Conservation (phyloP, 2,797 vertebrate genomes). For the Morus bassanus region DNA sequence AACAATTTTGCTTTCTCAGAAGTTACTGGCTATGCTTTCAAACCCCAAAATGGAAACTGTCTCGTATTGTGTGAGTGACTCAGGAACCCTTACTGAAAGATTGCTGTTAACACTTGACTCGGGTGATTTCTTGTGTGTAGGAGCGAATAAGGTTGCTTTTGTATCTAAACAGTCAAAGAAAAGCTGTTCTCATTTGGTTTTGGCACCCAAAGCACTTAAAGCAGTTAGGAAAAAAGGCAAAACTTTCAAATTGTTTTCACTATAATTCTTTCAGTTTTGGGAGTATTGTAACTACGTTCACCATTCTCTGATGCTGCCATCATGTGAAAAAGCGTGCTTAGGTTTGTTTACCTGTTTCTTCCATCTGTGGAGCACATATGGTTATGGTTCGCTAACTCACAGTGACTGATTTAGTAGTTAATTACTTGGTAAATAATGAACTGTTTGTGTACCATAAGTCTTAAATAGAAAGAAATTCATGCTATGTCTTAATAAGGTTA, state of each 20-base stretch:
- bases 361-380: not conserved
- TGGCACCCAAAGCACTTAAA: not conserved
- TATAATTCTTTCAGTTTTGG: not conserved
- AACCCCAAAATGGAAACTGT: not conserved
- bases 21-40: not conserved
- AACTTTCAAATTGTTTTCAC: not conserved
- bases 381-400: not conserved
- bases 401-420: not conserved
- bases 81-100: not conserved
- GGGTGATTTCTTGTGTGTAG: not conserved
- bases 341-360: not conserved
- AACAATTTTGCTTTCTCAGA: not conserved
- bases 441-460: not conserved
- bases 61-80: not conserved
- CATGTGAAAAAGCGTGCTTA: rapidly evolving
- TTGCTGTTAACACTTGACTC: not conserved
- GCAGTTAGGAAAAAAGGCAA: not conserved
- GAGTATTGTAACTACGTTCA: rapidly evolving
- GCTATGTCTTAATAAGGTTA: not conserved
- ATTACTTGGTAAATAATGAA: not conserved
- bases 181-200: rapidly evolving
- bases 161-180: not conserved
- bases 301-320: not conserved
- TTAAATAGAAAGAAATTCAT: not conserved
- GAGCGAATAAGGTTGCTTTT: not conserved